Base-by-base conservation (phyloP, 1,140 invertebrate genomes). In the Sycobia sp. region DNA sequence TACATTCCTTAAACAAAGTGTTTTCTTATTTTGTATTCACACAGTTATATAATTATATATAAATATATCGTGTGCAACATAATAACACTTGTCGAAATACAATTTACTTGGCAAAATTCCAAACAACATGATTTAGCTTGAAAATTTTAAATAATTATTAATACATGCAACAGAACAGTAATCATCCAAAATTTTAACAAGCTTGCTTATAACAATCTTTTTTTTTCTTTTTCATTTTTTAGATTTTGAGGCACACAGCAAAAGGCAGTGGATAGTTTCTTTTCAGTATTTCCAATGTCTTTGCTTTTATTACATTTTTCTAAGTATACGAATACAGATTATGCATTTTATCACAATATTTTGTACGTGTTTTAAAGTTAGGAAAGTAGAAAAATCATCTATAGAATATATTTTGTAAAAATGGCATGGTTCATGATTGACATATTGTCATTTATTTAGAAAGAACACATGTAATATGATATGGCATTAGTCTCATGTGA, bases 201-300 rank as follows among this genome's bases (percentile, higher is more conserved):
- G 55, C 55, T 58, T 58, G 54, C 8, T n/a, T 14, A 51, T 32
- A 67, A 53, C 43, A 47, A 67, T 11, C 41, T 44, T 58, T 62
- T 29, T 39, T 47, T 53, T 36, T 29, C 13, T 61, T 62, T 27
- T 18, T n/a, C 46, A 66, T 65, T 56, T 54, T 50, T 61, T 54
- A 55, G 54, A 65, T 65, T 65, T 60, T 61, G 66, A 72, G 72
- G 72, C 70, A 73, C 72, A 68, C 62, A 69, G 66, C 65, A 43
- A 70, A 71, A 72, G 70, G 69, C 71, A 69, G 64, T 71, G 57
- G 53, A 58, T 16, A 73, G 13, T 16, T 58, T 55, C 5, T 36
- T 54, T 49, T 25, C 4, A 29, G 27, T 47, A 20, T 36, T 50
- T 53, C 39, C 29, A 53, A 32, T 49, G 49, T 58, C 46, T 43